Evolutionary conservation across 1,140 invertebrate genomes (phyloP).

Genomic region (Harpegnathos saltator): DNA sequence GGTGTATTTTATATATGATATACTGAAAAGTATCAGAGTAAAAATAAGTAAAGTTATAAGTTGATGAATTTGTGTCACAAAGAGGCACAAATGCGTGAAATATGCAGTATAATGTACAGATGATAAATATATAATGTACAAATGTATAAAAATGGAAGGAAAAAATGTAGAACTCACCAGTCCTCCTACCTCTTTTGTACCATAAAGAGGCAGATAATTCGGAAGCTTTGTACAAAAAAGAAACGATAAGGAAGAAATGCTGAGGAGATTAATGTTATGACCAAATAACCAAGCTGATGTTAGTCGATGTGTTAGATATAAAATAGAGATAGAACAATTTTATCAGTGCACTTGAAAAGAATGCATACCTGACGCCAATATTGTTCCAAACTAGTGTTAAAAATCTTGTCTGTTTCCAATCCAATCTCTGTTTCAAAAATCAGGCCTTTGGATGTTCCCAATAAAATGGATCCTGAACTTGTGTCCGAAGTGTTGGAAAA

Average conservation of each 20-base stretch:
- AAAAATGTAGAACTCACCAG: conserved; percentile 87
- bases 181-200: conserved; percentile 90
- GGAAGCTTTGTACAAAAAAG: conserved; percentile 88
- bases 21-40: no score
- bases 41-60: no score
- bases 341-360: conserved; percentile 25
- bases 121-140: background rate
- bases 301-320: conserved; percentile 14
- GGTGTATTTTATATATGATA: no score
- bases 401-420: conserved; percentile 92
- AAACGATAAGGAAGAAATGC: conserved; percentile 32
- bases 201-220: conserved; percentile 91
- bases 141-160: background rate
- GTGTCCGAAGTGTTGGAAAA: conserved; percentile 90
- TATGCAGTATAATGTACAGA: background rate
- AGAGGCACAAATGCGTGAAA: no score
- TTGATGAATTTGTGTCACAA: no score
- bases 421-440: conserved; percentile 96
- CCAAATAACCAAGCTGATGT: conserved; percentile 43
- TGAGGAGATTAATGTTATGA: background rate
- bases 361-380: conserved; percentile 94
- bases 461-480: conserved; percentile 92
- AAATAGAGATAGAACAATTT: conserved; percentile 23
- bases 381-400: conserved; percentile 91
- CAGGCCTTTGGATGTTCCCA: conserved; percentile 96